phyloP scores from a whole-genome alignment of 2,113 vertebrate genomes.

The Lasiurus borealis region DNA sequence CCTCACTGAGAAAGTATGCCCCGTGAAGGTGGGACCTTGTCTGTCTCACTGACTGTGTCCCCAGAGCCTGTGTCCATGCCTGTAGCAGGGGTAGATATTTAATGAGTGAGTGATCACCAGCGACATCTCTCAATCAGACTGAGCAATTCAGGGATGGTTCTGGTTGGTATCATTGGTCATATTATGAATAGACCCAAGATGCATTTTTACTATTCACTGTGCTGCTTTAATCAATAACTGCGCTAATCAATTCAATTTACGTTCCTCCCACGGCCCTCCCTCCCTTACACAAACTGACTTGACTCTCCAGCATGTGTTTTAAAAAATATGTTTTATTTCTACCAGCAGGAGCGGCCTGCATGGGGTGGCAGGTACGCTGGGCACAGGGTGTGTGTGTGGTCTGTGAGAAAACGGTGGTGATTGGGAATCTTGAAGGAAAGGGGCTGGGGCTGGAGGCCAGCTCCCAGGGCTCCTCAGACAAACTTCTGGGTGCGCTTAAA shows the following conservation, averaged over 20 bases:
- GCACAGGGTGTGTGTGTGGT: not conserved
- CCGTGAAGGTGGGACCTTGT: not conserved
- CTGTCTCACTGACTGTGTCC: not conserved
- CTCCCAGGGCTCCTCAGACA: not conserved
- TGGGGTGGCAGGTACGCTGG: not conserved
- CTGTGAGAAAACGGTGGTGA: not conserved
- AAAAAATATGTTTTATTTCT: slow-evolving; percentile 74
- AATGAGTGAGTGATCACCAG: not conserved
- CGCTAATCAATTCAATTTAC: not conserved
- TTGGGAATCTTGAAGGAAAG: not conserved
- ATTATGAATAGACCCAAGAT: not conserved
- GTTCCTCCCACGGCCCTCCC: not conserved
- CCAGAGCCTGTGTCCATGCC: not conserved
- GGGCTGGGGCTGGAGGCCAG: not conserved
- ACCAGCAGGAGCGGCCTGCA: not conserved
- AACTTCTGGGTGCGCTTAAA: slow-evolving; percentile 65
- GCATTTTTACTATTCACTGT: not conserved
- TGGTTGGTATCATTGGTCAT: too few species aligned
- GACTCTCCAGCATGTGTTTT: slow-evolving; percentile 10
- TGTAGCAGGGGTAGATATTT: not conserved
- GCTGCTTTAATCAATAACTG: not conserved
- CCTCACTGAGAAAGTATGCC: not conserved
- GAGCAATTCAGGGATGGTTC: not conserved
- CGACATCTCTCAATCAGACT: not conserved
- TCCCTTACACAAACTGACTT: slow-evolving; percentile 10